Base-by-base conservation (phyloP, 2,797 vertebrate species). In the Centroberyx gerrardi region DNA sequence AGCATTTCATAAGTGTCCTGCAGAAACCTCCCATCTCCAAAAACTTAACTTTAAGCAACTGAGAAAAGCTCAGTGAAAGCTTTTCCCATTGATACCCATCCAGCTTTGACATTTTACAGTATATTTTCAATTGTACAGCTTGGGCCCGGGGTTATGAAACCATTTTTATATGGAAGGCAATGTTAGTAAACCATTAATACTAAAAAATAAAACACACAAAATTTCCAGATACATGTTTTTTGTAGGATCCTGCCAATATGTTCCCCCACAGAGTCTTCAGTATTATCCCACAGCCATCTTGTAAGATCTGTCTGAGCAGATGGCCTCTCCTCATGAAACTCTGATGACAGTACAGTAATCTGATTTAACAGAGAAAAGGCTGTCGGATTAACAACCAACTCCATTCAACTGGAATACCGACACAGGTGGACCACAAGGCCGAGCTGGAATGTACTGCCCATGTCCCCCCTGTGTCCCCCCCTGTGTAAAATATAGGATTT, bases 271-370 rank as follows among this genome's bases (percentile, higher is more conserved):
- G 62, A 75, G 61, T 53, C 42, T 62, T 86, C n/a, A 4, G 49
- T 76, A 65, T 83, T 65, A 78, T 78, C 80, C 78, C 68, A 67
- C 71, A 46, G 76, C 74, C 80, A 84, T 87, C 82, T 72, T 91
- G 76, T 86, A 83, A 79, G 77, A 79, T 85, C 84, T 81, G 78
- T 80, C 27, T 62, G 74, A 91, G 82, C 92, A 93, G 88, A 92
- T 92, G 92, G 90, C 74, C 44, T 82, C 90, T 83, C 92, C 78
- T 87, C 82, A 90, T 76, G 90, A 86, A 83, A 68, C 82, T 56
- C 74, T 71, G 85, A 80, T 84, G 90, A 87, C 66, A 80, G 74
- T 74, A 79, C 76, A 90, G 82, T 88, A 89, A 89, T 91, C 88
- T 88, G 84, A 89, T 73, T 89, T 65, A 86, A 90, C 80, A 72